Evolutionary conservation across 2,888 invertebrate genomes (phyloP).

Genomic region (Hyles lineata): DNA sequence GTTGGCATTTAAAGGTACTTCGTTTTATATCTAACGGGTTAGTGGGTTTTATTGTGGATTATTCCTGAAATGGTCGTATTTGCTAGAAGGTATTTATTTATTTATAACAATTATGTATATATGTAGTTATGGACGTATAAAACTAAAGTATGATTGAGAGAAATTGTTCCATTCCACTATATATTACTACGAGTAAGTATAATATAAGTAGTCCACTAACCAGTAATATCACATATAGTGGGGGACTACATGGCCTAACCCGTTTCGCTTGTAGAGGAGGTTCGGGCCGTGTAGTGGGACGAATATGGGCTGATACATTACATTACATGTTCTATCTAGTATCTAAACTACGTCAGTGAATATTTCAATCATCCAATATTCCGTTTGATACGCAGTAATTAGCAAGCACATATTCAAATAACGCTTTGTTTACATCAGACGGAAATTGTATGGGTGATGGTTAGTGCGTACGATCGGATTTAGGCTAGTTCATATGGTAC

Average conservation of each 20-base stretch:
- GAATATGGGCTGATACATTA: not conserved
- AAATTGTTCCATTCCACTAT: too few relatives aligned
- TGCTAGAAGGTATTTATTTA: too few relatives aligned
- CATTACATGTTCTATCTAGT: too few relatives aligned
- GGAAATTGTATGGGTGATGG: not conserved
- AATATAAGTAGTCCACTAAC: too few relatives aligned
- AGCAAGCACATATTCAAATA: constrained; percentile 7
- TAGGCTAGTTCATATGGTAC: not conserved
- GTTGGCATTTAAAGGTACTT: not conserved
- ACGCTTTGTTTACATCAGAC: not conserved
- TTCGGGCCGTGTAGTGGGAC: not conserved
- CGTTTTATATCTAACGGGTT: not conserved
- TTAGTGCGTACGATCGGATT: not conserved
- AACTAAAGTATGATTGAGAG: too few relatives aligned
- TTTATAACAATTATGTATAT: too few relatives aligned
- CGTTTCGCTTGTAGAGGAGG: not conserved
- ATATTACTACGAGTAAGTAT: too few relatives aligned
- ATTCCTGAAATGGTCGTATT: too few relatives aligned
- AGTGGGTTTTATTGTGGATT: too few relatives aligned
- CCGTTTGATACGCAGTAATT: constrained; percentile 2
- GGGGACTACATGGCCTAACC: not conserved
- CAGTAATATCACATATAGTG: too few relatives aligned
- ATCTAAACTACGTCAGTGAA: not conserved
- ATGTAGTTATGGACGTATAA: too few relatives aligned
- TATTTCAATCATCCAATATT: constrained; percentile 5